phyloP scores from a whole-genome alignment of 2,113 vertebrate genomes.

The Polypterus senegalus region DNA sequence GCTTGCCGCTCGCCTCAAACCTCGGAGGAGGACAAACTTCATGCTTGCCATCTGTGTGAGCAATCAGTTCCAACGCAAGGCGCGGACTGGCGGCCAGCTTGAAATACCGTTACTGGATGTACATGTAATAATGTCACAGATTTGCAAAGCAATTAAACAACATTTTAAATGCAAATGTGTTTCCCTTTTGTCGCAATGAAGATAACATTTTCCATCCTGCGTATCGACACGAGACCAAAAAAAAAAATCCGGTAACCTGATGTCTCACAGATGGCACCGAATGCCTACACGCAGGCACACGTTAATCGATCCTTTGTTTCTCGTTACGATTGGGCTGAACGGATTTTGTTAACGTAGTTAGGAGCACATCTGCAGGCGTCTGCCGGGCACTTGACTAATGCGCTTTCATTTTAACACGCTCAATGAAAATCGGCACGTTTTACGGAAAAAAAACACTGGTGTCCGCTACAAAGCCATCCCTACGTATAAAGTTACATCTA shows the following conservation, averaged over 20 bases:
- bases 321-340: too few species aligned
- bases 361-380: too few species aligned
- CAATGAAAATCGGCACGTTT: too few species aligned
- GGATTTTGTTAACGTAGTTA: too few species aligned
- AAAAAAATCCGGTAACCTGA: neutral
- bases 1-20: neutral
- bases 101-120: slow-evolving; percentile 13
- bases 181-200: slow-evolving; percentile 4
- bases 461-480: too few species aligned
- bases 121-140: slow-evolving; percentile 5
- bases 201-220: neutral
- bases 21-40: slow-evolving; percentile 1
- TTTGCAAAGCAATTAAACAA: slow-evolving; percentile 11
- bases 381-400: too few species aligned
- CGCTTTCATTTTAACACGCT: too few species aligned
- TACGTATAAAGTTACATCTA: too few species aligned
- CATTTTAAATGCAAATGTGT: slow-evolving; percentile 13
- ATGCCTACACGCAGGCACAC: neutral
- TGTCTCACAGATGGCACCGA: neutral
- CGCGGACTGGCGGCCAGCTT: neutral
- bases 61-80: slow-evolving; percentile 4
- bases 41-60: slow-evolving; percentile 14
- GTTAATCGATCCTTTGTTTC: too few species aligned
- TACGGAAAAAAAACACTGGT: too few species aligned
- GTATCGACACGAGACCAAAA: neutral